Conservation (phyloP, 2,888 invertebrate genomes). For the Argyresthia albistria region DNA sequence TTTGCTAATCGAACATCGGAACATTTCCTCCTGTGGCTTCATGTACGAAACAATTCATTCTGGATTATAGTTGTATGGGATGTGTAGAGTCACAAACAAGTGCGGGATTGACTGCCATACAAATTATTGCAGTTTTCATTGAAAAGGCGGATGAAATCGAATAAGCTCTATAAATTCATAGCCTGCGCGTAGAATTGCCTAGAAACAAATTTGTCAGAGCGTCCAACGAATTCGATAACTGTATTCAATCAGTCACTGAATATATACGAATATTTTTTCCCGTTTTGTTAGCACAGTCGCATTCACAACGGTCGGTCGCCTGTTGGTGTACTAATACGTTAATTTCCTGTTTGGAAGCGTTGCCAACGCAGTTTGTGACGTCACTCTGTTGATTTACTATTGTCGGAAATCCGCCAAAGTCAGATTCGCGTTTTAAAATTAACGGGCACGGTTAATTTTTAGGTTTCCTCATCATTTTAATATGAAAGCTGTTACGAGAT, state of each 20-base stretch:
- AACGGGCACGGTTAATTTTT: background rate
- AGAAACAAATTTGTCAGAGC: no score
- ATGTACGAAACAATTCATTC: no score
- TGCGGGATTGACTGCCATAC: background rate
- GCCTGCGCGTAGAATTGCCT: no score
- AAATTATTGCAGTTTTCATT: no score
- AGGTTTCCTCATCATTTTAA: background rate
- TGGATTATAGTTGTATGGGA: no score
- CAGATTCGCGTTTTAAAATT: background rate
- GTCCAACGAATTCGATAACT: no score
- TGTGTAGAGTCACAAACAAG: background rate
- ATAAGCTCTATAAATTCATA: background rate
- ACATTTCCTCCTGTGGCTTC: no score
- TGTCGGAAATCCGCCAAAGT: background rate
- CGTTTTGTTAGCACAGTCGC: no score
- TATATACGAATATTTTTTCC: no score
- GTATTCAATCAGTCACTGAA: no score
- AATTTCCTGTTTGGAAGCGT: constrained; percentile 22
- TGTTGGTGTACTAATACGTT: constrained; percentile 16
- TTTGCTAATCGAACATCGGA: no score
- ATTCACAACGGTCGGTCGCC: background rate
- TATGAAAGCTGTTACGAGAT: background rate
- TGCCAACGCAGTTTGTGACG: constrained; percentile 8
- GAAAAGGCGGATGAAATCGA: background rate
- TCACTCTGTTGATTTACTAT: constrained; percentile 3